Base-by-base conservation (phyloP, 2,113 vertebrate genomes). In the Pseudolaguvia tuberculata region DNA sequence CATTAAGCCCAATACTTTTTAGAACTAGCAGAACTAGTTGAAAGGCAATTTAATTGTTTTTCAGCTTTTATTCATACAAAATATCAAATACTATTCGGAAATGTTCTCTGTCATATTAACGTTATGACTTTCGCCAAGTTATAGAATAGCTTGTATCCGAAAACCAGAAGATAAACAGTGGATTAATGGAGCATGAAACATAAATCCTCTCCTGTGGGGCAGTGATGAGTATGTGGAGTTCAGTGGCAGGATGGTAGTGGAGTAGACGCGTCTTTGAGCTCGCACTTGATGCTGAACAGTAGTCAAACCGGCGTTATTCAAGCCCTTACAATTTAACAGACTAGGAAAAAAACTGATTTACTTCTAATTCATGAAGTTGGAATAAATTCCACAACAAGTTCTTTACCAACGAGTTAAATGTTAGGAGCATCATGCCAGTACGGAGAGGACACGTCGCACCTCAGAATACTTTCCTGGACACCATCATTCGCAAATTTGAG, bases 401-500 rank as follows among this genome's bases (percentile, higher is more conserved):
- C 13, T 5, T 18, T 23, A 35, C 52, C 35, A 70, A 70, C 31
- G 31, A 42, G 55, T 20, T 52, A 7, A 65, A 47, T 10, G 27
- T 25, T 6, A 45, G 39, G 39, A 68, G 50, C 57, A 88, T 76
- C 77, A 95, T 95, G 94, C 94, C 94, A 15, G 93, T 96, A n/a
- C 88, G 94, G 69, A 83, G 94, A 70, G 94, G 94, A 75, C 94
- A 95, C 80, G 93, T 96, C 75, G 94, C 94, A 12, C 94, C 93
- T 14, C 94, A 93, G 80, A 96, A 95, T 87, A 96, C 93, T 58
- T 96, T 94, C 83, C 84, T 95, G 90, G 94, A 95, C 81, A 96
- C 93, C 66, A 96, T 96, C 89, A 96, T 96, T 86, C 89, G 94
- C 80, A 95, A 94, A 83, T 96, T 96, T 82, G 94, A 96, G 83